Base-by-base conservation (phyloP, 2,888 invertebrate genomes). In the Nasonia oneida region DNA sequence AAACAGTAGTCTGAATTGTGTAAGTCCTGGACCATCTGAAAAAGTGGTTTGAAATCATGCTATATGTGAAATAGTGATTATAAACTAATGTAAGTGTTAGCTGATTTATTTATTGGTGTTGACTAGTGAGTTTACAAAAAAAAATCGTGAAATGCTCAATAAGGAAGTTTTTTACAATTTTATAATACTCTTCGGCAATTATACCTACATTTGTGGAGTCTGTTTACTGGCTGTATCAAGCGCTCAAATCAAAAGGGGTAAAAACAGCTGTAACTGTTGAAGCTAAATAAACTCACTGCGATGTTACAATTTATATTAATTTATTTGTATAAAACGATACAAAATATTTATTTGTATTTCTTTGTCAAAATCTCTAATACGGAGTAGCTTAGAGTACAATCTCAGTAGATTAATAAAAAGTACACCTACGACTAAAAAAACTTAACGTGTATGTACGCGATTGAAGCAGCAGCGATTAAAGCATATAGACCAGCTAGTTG, bases 311-410 rank as follows among this genome's bases (percentile, higher is more conserved):
- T 77, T 85, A 71, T 80, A 78, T 84, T 85, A 86, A 78, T 83
- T 71, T 83, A 73, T 81, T 86, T 80, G 70, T 82, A 83, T 77
- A 79, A 81, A 84, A 71, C 53, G 80, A 83, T 76, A 86, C 15
- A 82, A 83, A 78, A 74, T 15, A 33, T 23, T 50, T 15, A 74
- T 75, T 82, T 83, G 29, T n/a, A 47, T 29, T 74, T 23, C 6
- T 33, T 73, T 37, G 33, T 78, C 73, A 23, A 61, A 61, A 61
- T 61, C 23, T 18, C 53, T 23, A 14, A 61, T 81, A 61, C 57
- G n/a, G 57, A 61, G 29, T 29, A 29, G 57, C 57, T n/a, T 18
- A 61, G 23, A 61, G 57, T 57, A 57, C 57, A 73, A 73, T 73
- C 47, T 42, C 23, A 42, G 47, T 23, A 39, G 39, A n/a, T 23